phyloP scores from a whole-genome alignment of 1,140 invertebrate species.

The Drosophila takahashii region DNA sequence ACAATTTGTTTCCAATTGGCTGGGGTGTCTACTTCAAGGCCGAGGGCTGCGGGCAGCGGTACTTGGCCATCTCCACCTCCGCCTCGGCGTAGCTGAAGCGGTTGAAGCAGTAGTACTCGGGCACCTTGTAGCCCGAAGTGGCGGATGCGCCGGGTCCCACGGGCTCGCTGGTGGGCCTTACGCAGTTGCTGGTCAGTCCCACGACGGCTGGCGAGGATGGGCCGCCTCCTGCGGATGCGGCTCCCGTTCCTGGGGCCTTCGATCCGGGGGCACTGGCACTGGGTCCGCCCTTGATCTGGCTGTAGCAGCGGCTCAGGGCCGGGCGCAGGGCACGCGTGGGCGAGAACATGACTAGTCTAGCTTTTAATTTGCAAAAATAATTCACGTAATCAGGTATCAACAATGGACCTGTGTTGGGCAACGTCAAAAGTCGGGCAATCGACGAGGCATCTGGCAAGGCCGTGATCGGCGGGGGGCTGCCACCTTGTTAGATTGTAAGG shows the following conservation, averaged over 20 bases:
- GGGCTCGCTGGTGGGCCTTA: conserved; percentile 86
- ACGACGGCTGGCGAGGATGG: conserved; percentile 83
- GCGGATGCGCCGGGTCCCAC: conserved; percentile 91
- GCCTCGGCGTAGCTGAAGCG: conserved; percentile 92
- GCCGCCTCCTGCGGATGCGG: background rate
- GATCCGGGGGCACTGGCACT: too few species aligned
- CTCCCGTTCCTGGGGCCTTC: too few species aligned
- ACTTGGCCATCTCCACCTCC: conserved; percentile 93
- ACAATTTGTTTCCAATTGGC: background rate
- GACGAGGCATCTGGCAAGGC: conserved; percentile 3
- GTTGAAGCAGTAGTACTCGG: conserved; percentile 94
- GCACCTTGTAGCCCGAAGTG: conserved; percentile 91
- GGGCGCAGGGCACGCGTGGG: conserved; percentile 30
- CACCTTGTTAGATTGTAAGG: conserved; percentile 1
- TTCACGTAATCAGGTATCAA: conserved; percentile 76
- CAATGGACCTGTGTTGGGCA: conserved; percentile 24
- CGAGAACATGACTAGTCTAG: conserved; percentile 43
- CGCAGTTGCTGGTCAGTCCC: conserved; percentile 88
- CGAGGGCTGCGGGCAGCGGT: conserved; percentile 89
- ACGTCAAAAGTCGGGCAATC: background rate
- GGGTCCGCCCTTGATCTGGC: conserved; percentile 59
- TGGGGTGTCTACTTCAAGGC: conserved; percentile 58
- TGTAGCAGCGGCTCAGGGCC: conserved; percentile 63
- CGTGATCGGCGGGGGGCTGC: background rate
- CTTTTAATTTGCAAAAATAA: conserved; percentile 53